phyloP scores from a whole-genome alignment of 1,140 invertebrate species.

The Drosophila lacertosa region DNA sequence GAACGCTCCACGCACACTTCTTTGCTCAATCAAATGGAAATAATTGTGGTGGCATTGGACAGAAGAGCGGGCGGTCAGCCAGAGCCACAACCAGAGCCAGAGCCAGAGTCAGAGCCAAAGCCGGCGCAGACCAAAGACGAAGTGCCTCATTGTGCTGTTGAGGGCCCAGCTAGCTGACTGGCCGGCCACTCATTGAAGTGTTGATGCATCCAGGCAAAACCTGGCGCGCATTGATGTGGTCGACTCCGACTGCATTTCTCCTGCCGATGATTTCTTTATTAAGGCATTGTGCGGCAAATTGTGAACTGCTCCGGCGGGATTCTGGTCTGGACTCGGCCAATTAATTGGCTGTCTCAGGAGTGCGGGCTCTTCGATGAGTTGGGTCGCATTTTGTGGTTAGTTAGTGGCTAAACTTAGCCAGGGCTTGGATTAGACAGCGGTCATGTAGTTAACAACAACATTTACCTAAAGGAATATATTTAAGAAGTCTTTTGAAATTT shows the following conservation, averaged over 20 bases:
- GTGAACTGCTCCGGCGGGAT: constrained; percentile 43
- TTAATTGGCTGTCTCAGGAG: constrained; percentile 59
- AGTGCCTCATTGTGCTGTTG: constrained; percentile 62
- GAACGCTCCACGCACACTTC: constrained; percentile 68
- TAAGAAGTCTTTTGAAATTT: no score
- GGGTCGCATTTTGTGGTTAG: constrained; percentile 65
- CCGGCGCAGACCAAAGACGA: constrained; percentile 53
- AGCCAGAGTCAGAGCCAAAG: no score
- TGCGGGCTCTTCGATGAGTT: constrained; percentile 14
- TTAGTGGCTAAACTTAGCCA: constrained; percentile 55
- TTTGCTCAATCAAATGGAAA: constrained; percentile 81
- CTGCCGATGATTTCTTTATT: constrained; percentile 71
- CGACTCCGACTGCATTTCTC: constrained; percentile 21
- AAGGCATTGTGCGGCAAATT: constrained; percentile 52
- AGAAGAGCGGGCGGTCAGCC: background rate
- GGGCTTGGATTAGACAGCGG: constrained; percentile 27
- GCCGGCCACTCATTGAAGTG: constrained; percentile 67
- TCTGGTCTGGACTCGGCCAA: constrained; percentile 58
- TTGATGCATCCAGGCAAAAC: constrained; percentile 69
- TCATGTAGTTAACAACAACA: no score
- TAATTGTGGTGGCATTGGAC: constrained; percentile 68
- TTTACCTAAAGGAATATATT: no score
- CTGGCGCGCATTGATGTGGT: constrained; percentile 60
- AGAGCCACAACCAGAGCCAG: no score
- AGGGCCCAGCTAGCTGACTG: constrained; percentile 44